Evolutionary conservation across 2,113 vertebrate genomes (phyloP).

Genomic region (Maccullochella peelii): DNA sequence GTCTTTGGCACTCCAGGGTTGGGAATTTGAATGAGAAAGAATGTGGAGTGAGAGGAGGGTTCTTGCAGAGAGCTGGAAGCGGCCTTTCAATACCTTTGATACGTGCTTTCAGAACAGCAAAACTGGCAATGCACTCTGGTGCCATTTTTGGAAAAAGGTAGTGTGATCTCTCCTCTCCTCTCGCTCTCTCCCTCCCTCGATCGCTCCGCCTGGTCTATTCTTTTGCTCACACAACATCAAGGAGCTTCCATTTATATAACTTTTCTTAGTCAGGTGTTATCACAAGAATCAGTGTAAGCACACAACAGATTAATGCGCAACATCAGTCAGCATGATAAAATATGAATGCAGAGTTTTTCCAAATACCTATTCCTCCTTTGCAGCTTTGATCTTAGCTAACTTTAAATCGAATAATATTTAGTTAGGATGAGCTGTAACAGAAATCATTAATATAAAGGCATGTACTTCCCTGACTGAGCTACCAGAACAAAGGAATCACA

Average conservation of each 20-base stretch:
- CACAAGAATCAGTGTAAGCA: conserved; percentile 29
- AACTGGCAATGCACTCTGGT: conserved; percentile 45
- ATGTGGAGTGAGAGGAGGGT: conserved; percentile 28
- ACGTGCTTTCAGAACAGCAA: conserved; percentile 52
- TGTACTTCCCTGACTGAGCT: neutral
- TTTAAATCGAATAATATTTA: conserved; percentile 1
- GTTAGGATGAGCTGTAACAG: neutral
- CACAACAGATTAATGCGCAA: conserved; percentile 6
- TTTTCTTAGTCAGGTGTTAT: conserved; percentile 8
- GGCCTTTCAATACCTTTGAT: conserved; percentile 50
- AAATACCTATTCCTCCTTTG: neutral
- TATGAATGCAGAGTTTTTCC: conserved; percentile 28
- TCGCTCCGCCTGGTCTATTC: neutral
- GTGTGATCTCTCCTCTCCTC: conserved; percentile 57
- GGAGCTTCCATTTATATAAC: conserved; percentile 26
- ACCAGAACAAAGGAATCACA: neutral
- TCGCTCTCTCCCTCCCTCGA: conserved; percentile 2
- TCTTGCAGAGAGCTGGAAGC: conserved; percentile 44
- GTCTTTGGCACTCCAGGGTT: conserved; percentile 8
- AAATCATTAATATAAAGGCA: neutral
- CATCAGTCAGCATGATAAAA: conserved; percentile 32
- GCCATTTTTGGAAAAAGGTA: conserved; percentile 65
- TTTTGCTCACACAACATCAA: conserved; percentile 33
- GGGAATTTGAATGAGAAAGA: conserved; percentile 5
- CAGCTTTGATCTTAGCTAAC: conserved; percentile 29